Evolutionary conservation across 2,888 invertebrate species (phyloP).

Genomic region (Sialis fuliginosa): DNA sequence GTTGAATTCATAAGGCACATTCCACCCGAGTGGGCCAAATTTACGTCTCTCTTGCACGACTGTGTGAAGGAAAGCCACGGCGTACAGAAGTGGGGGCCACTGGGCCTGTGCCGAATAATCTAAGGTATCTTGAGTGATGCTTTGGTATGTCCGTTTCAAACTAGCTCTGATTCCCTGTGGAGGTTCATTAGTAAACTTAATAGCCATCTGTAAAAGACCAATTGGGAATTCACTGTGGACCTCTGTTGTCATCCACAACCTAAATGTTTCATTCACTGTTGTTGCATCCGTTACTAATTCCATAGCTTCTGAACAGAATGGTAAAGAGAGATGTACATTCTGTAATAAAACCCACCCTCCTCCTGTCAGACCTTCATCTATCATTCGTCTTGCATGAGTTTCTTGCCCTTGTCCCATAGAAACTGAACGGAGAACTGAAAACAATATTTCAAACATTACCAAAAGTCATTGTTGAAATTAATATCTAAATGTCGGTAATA

Average conservation of each 20-base stretch:
- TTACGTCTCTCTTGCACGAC: constrained; percentile 90
- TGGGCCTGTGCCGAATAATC: constrained; percentile 83
- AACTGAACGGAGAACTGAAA: constrained; percentile 58
- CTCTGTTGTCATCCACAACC: constrained; percentile 91
- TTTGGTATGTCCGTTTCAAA: constrained; percentile 84
- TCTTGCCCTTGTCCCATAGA: constrained; percentile 99
- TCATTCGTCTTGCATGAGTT: constrained; percentile 18
- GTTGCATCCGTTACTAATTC: constrained; percentile 66
- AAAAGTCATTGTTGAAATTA: background rate
- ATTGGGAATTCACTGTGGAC: constrained; percentile 89
- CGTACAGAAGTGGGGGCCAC: constrained; percentile 87
- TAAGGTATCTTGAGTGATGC: constrained; percentile 74
- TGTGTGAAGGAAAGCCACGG: constrained; percentile 88
- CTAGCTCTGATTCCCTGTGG: constrained; percentile 82
- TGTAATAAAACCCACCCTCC: constrained; percentile 92
- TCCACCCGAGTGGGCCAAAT: constrained; percentile 95
- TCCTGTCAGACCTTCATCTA: constrained; percentile 1
- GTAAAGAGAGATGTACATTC: constrained; percentile 89
- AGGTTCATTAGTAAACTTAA: constrained; percentile 95
- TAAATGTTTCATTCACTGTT: constrained; percentile 62
- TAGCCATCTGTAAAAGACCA: constrained; percentile 71
- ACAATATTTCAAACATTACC: constrained; percentile 3
- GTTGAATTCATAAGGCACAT: constrained; percentile 91
- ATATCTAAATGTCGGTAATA: no score
- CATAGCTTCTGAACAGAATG: constrained; percentile 85